phyloP scores from a whole-genome alignment of 37 sponge, comb jelly and placozoan species.

The Amphimedon queenslandica region DNA sequence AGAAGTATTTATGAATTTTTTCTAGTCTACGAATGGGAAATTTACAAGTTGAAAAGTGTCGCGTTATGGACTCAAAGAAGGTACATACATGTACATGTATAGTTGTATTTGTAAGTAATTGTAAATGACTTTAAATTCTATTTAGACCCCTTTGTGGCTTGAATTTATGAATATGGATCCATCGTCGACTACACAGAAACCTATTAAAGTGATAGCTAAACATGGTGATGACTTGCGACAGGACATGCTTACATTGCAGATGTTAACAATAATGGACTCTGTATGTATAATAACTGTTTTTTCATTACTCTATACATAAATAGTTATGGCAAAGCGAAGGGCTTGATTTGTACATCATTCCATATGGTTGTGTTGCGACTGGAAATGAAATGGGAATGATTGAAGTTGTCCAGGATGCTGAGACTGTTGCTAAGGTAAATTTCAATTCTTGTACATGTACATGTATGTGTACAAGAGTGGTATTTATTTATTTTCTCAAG shows the following conservation, averaged over 20 bases:
- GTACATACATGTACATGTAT: conserved; percentile 10
- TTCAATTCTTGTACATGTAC: neutral
- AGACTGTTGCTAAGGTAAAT: conserved; percentile 81
- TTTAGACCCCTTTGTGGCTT: conserved; percentile 83
- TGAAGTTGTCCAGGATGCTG: conserved; percentile 87
- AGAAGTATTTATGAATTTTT: neutral
- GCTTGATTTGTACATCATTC: conserved; percentile 79
- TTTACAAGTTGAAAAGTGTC: conserved; percentile 36
- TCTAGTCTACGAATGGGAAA: conserved; percentile 53
- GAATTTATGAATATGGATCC: conserved; percentile 82
- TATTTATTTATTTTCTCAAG: conserved; percentile 22
- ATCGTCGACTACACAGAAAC: conserved; percentile 15
- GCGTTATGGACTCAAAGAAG: conserved; percentile 94
- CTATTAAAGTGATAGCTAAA: conserved; percentile 84
- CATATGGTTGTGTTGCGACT: conserved; percentile 96
- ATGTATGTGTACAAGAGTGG: no score
- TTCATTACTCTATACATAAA: neutral
- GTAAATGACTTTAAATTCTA: neutral
- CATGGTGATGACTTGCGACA: conserved; percentile 91
- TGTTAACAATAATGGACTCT: conserved; percentile 88
- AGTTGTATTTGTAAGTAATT: neutral
- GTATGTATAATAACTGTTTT: conserved; percentile 9
- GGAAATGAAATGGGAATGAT: conserved; percentile 85
- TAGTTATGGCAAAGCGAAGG: conserved; percentile 85
- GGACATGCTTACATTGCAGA: conserved; percentile 95